These are phyloP conservation scores for Dolomedes plantarius DNA, from an alignment of 2,888 invertebrate genomes.

Conservation along the genomic window DNA sequence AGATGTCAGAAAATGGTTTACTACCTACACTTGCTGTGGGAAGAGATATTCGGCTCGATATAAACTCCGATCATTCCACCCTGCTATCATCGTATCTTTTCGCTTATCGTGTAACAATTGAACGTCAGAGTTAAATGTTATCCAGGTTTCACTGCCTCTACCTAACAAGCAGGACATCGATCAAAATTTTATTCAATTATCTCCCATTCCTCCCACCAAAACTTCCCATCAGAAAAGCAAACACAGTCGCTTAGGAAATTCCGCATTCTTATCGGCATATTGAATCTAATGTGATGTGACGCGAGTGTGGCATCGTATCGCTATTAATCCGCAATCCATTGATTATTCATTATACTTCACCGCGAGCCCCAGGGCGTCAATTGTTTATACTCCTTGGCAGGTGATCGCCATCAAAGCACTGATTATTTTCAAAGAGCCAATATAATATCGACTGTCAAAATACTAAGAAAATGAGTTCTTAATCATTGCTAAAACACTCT, in stretches of 20 bases:
- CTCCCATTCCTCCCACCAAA: neutral
- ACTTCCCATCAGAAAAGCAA: neutral
- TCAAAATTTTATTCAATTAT: slow-evolving; percentile 16
- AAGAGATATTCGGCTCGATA: too few species aligned
- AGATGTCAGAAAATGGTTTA: too few species aligned
- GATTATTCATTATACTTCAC: slow-evolving; percentile 46
- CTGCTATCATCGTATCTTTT: too few species aligned
- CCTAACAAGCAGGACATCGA: neutral
- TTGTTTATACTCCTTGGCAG: slow-evolving; percentile 65
- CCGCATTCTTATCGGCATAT: neutral
- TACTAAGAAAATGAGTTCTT: slow-evolving; percentile 5
- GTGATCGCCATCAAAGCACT: slow-evolving; percentile 30
- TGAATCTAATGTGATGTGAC: slow-evolving; percentile 2
- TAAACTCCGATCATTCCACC: too few species aligned
- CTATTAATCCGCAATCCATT: slow-evolving; percentile 19
- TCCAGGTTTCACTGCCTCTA: neutral
- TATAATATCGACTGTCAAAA: neutral
- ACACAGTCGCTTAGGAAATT: neutral
- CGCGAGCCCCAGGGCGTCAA: slow-evolving; percentile 25
- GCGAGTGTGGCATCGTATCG: neutral
- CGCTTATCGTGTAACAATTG: too few species aligned
- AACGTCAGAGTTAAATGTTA: neutral
- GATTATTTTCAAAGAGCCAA: slow-evolving; percentile 29
- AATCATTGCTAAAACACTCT: neutral
- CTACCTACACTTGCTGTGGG: too few species aligned